These are phyloP conservation scores for Drosophila nannoptera DNA, from an alignment of 1,140 invertebrate species.

Conservation along the genomic window DNA sequence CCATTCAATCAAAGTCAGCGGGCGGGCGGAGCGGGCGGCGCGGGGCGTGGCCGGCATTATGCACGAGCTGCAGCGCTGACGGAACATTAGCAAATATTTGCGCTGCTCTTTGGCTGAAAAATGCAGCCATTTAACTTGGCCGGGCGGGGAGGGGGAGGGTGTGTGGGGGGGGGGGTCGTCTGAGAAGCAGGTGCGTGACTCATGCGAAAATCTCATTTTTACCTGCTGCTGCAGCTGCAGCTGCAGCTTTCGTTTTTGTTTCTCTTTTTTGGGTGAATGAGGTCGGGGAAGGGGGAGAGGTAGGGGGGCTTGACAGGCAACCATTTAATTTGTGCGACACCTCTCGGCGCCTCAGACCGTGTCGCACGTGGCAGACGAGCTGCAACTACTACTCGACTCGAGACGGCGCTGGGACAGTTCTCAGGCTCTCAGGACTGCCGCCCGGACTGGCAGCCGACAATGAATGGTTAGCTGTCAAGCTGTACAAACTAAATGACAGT, in stretches of 20 bases:
- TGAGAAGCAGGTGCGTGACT: constrained; percentile 50
- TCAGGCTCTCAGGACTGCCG: constrained; percentile 15
- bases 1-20: constrained; percentile 59
- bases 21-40: background rate
- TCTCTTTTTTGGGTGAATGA: background rate
- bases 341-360: constrained; percentile 16
- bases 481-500: constrained; percentile 64
- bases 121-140: constrained; percentile 54
- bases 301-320: constrained; percentile 24
- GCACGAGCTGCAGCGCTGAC: constrained; percentile 27
- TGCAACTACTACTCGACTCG: constrained; percentile 38
- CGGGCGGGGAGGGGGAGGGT: background rate
- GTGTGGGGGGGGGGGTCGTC: too few relatives aligned
- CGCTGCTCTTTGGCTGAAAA: constrained; percentile 54
- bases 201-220: constrained; percentile 53
- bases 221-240: constrained; percentile 12
- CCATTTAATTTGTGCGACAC: constrained; percentile 53
- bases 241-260: constrained; percentile 3
- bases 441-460: constrained; percentile 25
- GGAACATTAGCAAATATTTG: constrained; percentile 63
- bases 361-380: constrained; percentile 15
- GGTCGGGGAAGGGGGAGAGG: too few relatives aligned
- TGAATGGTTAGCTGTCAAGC: constrained; percentile 61
- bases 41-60: constrained; percentile 28
- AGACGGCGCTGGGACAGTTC: constrained; percentile 16